A percentile compares a stretch with the other conserved stretches of the same genome.
phyloP scores from a whole-genome alignment of 2,888 invertebrate species.

The Colostygia pectinataria region DNA sequence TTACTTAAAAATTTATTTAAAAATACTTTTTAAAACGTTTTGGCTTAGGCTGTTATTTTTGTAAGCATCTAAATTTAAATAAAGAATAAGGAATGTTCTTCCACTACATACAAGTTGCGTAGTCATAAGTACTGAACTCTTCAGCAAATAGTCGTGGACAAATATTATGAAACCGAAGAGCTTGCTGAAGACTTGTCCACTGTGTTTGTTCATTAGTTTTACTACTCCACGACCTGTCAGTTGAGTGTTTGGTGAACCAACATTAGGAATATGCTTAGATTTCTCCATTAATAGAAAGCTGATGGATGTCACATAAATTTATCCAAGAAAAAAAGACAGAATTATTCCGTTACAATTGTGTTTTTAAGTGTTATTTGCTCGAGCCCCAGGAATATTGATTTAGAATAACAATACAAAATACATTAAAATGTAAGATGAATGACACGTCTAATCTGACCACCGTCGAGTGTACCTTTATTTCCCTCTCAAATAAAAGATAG shows the following conservation, averaged over 20 bases:
- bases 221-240: slow-evolving; percentile 45
- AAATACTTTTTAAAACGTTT: too few species aligned
- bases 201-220: slow-evolving; percentile 52
- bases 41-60: too few species aligned
- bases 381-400: slow-evolving; percentile 35
- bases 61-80: background rate
- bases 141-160: slow-evolving; percentile 53
- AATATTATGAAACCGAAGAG: slow-evolving; percentile 66
- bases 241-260: slow-evolving; percentile 33
- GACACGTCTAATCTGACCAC: slow-evolving; percentile 70
- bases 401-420: slow-evolving; percentile 44
- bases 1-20: too few species aligned
- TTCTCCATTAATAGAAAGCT: slow-evolving; percentile 19
- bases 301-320: background rate
- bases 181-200: slow-evolving; percentile 42
- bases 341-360: slow-evolving; percentile 23
- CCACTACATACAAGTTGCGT: slow-evolving; percentile 32
- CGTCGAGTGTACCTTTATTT: slow-evolving; percentile 58
- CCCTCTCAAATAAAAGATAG: slow-evolving; percentile 51
- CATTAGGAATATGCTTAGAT: slow-evolving; percentile 21
- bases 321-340: background rate
- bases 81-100: slow-evolving; percentile 34
- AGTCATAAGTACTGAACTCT: slow-evolving; percentile 40
- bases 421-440: slow-evolving; percentile 65
- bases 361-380: slow-evolving; percentile 18